phyloP scores from a whole-genome alignment of 2,113 vertebrate species.

The Gasterosteus nipponicus region DNA sequence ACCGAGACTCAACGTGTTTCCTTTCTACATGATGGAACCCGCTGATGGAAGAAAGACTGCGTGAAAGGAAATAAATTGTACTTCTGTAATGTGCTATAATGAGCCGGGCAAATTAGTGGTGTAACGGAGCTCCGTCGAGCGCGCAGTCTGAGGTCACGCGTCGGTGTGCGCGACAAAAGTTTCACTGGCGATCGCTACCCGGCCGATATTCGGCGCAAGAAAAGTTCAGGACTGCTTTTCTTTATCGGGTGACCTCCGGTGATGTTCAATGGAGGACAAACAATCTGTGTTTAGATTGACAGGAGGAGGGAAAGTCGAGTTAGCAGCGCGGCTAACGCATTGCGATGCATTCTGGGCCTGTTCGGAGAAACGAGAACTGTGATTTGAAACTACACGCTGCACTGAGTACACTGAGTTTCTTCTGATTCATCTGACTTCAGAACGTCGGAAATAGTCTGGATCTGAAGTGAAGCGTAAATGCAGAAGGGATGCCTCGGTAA shows the following conservation, averaged over 20 bases:
- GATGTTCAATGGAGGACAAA: background rate
- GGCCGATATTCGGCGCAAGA: too few relatives aligned
- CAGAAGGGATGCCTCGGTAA: too few relatives aligned
- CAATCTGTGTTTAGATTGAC: too few relatives aligned
- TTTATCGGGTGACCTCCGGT: background rate
- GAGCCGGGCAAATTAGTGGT: background rate
- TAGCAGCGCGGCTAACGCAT: too few relatives aligned
- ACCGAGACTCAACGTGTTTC: slow-evolving; percentile 47
- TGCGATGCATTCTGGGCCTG: background rate
- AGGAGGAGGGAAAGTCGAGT: too few relatives aligned
- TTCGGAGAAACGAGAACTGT: background rate
- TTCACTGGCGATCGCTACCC: too few relatives aligned
- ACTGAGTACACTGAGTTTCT: too few relatives aligned
- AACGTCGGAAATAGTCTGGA: too few relatives aligned
- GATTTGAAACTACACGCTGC: too few relatives aligned
- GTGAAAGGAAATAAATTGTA: slow-evolving; percentile 16
- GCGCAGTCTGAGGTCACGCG: background rate
- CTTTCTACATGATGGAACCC: slow-evolving; percentile 39
- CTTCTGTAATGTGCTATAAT: slow-evolving; percentile 10
- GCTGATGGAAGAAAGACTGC: slow-evolving; percentile 14
- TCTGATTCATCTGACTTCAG: too few relatives aligned
- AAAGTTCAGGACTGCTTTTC: too few relatives aligned
- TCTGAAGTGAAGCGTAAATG: background rate
- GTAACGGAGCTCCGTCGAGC: background rate
- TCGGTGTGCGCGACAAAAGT: background rate